Base-by-base conservation (phyloP, 1,140 invertebrate genomes). In the Penaeus japonicus region DNA sequence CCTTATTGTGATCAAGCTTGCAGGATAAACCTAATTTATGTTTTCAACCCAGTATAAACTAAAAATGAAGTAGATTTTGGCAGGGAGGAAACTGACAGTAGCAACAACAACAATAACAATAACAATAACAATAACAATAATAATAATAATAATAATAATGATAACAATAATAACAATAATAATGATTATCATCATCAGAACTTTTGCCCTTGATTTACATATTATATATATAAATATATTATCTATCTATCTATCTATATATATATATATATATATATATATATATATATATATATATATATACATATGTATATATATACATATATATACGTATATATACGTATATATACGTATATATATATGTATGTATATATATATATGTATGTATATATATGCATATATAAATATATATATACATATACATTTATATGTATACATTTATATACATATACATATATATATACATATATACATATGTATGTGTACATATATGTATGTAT, bases 351-450 rank as follows among this genome's bases (percentile, higher is more conserved):
- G 27, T 65, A 65, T 65, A 65, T 65, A 3, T 65, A 65, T 3
- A 4, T 65, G 3, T 65, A 2, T 24, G 3, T 65, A 4, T 65
- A 65, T 65, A 3, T 65, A 15, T 65, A 24, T 2, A 65, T 65
- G 27, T 65, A 65, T 65, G 27, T 65, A 17, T n/a, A 65, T 4
- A 65, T 65, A 65, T 4, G 27, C 27, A 65, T 65, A 65, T 65
- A 65, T 65, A 65, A n/a, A 65, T 65, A 65, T 65, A 65, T 65
- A 65, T 65, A 65, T 65, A 65, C 27, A 65, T 65, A 65, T 65
- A 65, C 27, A 65, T 65, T n/a, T 65, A 65, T 65, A 65, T 65
- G 27, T 65, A 4, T 65, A 65, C 27, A 65, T 65, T n/a, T 17
- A 65, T 65, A 65, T 65, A 65, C 27, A 65, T 65, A n/a, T 4